Base-by-base conservation (phyloP, 1,140 invertebrate genomes). In the Oryctes rhinoceros region DNA sequence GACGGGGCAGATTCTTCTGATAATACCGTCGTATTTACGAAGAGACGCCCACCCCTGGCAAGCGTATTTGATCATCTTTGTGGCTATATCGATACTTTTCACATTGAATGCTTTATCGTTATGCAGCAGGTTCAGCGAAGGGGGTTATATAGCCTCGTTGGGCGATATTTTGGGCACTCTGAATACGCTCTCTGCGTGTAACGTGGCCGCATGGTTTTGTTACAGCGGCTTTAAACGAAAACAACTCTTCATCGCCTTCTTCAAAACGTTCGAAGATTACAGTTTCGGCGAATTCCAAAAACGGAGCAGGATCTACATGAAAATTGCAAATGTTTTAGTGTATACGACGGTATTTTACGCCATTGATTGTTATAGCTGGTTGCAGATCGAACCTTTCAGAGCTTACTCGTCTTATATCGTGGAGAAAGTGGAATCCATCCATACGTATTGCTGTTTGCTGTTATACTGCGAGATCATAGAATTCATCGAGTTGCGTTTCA, bases 281-380 rank as follows among this genome's bases (percentile, higher is more conserved):
- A 24, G 24, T 3, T 53, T 53, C 3, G 49, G 49, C 4, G 11
- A 18, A 30, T 30, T 10, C 11, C 65, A 4, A 20, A 67, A 35
- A 67, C 65, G 4, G 0, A 30, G n/a, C 18, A 30, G 65, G 1
- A 67, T 67, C 24, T 30, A 67, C 11, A 6, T 13, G 20, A 35
- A 24, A 67, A 24, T 67, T 4, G 30, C 7, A 2, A 30, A 18
- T 11, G 65, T 67, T 18, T 18, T 11, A 4, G 24, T 18, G n/a
- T 67, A 30, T 5, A 67, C 10, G 7, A 24, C 18, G 0, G 18
- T 35, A 30, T 67, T 30, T 24, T 67, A 67, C 65, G 20, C 18
- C 4, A 1, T 67, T 35, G 65, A 67, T 67, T 67, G 65, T 13
- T 67, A 67, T 67, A 24, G 65, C 65, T 67, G 65, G 65, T 20